These are phyloP conservation scores for Laothoe populi DNA, from an alignment of 2,888 invertebrate species.

Conservation along the genomic window DNA sequence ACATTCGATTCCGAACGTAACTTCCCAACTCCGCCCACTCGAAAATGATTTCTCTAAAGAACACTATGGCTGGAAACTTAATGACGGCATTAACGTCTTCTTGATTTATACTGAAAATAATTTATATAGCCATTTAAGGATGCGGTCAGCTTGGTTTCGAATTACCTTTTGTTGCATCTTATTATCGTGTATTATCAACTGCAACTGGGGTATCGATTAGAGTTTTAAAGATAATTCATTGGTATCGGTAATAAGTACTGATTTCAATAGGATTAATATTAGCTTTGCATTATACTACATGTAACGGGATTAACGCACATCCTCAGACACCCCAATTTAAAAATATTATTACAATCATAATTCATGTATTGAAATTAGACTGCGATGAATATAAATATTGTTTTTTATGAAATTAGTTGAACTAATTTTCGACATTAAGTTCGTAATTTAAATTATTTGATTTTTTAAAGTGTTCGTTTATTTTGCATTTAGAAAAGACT, in stretches of 20 bases:
- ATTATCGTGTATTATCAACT: conserved; percentile 8
- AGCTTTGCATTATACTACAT: not conserved
- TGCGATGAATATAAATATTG: too few relatives aligned
- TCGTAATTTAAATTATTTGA: too few relatives aligned
- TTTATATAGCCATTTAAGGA: conserved; percentile 25
- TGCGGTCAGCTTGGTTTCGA: conserved; percentile 13
- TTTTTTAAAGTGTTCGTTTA: too few relatives aligned
- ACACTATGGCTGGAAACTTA: conserved; percentile 27
- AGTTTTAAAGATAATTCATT: not conserved
- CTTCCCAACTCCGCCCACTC: conserved; percentile 24
- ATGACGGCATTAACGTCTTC: conserved; percentile 26
- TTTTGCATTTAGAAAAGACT: too few relatives aligned
- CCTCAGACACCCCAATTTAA: too few relatives aligned
- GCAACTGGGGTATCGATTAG: not conserved
- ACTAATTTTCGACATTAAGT: too few relatives aligned
- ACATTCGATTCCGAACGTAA: not conserved
- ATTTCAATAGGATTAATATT: too few relatives aligned
- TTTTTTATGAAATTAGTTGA: too few relatives aligned
- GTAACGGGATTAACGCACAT: too few relatives aligned
- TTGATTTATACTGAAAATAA: conserved; percentile 27
- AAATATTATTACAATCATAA: too few relatives aligned
- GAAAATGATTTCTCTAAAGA: conserved; percentile 23
- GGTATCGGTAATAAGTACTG: not conserved
- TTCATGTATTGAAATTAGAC: too few relatives aligned
- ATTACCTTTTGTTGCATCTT: conserved; percentile 3